A percentile compares a stretch with the other conserved stretches of the same genome.
phyloP scores from a whole-genome alignment of 1,140 invertebrate genomes.

The Nephila pilipes region DNA sequence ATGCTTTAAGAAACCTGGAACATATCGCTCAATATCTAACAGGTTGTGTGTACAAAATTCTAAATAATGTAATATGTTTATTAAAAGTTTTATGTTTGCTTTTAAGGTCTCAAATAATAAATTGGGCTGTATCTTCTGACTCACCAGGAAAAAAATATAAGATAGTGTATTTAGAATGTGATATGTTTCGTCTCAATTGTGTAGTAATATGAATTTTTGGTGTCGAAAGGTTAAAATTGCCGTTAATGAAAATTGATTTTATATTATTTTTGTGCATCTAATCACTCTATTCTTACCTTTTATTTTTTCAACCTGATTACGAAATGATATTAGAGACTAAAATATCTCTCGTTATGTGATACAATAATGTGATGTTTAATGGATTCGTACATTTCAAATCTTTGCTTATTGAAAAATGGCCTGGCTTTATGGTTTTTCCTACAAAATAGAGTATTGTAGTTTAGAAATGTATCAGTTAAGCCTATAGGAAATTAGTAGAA shows the following conservation, averaged over 20 bases:
- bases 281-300: not conserved
- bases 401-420: not conserved
- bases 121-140: too few species aligned
- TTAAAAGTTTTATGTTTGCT: too few species aligned
- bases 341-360: not conserved
- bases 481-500: too few species aligned
- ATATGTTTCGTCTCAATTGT: not conserved
- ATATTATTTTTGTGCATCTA: not conserved
- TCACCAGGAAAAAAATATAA: too few species aligned
- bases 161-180: not conserved
- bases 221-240: not conserved
- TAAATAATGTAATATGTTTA: too few species aligned
- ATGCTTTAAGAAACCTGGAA: too few species aligned
- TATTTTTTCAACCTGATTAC: not conserved
- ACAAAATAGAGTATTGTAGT: too few species aligned
- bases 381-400: not conserved
- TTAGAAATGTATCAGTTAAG: too few species aligned
- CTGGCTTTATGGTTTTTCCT: not conserved
- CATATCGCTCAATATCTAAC: too few species aligned
- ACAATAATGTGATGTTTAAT: conserved; percentile 9
- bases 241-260: not conserved
- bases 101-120: too few species aligned
- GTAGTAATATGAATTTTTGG: not conserved
- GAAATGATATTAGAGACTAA: not conserved
- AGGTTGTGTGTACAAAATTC: too few species aligned